Base-by-base conservation (phyloP, 2,797 vertebrate species). In the Crypturellus tataupa region DNA sequence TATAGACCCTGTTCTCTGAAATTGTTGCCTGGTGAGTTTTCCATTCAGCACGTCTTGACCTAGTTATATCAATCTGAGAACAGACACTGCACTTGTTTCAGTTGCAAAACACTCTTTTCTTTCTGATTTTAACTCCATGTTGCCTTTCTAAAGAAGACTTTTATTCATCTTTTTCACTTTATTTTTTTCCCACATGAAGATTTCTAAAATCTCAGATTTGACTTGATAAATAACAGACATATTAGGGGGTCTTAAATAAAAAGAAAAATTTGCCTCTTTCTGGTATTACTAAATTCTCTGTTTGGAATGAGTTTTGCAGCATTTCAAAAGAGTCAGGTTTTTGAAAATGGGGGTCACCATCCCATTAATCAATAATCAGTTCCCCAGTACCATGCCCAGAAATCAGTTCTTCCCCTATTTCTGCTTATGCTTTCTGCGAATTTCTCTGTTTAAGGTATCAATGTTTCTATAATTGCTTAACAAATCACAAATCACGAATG, bases 311-410 rank as follows among this genome's bases (percentile, higher is more conserved):
- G 3, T 67, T 79, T 79, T 95, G 29, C 46, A 81, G 10, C 56
- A 80, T 55, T 89, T 93, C 82, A 35, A 64, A n/a, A 63, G 44
- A 40, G 49, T 37, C n/a, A 37, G 80, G n/a, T 6, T 73, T 91
- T 94, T 91, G 68, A 90, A 82, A 89, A 92, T 82, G 19, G 29
- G 87, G 37, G 82, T 86, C 10, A 58, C 31, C n/a, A 19, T 71
- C 35, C 82, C 55, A 85, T 49, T 25, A 49, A 49, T 49, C 24
- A 25, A 12, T 49, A 49, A 49, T 47, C 47, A 24, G 21, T 24
- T 47, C 21, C 47, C 47, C 23, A 49, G 47, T 49, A 49, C 23
- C 23, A 25, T 49, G 23, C 12, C 47, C 47, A 49, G 21, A 25
- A 72, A 89, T 12, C 5, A 35, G 0, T 53, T 65, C 2, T 73